Conservation (phyloP, 2,113 vertebrate species). For the Cephalopholis sonnerati region DNA sequence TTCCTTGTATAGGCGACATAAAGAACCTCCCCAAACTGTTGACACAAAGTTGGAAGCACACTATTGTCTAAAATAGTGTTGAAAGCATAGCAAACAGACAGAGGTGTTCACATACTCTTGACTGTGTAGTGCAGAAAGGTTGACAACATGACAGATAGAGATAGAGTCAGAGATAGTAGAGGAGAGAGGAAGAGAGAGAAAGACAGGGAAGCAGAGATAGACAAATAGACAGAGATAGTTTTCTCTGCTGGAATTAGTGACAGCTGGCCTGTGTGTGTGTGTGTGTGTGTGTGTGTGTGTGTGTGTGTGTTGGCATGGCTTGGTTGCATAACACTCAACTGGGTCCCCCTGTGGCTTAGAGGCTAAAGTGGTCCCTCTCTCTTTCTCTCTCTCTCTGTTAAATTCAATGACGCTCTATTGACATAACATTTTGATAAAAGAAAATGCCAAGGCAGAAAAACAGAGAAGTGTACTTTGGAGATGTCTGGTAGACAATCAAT, state of each 20-base stretch:
- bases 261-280: slow-evolving; percentile 55
- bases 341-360: slow-evolving; percentile 61
- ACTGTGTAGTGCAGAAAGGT: neutral
- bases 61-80: neutral
- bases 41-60: too few relatives aligned
- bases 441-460: neutral
- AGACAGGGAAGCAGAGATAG: slow-evolving; percentile 46
- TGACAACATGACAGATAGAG: slow-evolving; percentile 12
- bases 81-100: neutral
- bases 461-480: neutral
- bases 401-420: slow-evolving; percentile 30
- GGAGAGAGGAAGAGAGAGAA: slow-evolving; percentile 17
- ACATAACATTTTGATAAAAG: neutral
- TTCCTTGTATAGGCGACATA: too few relatives aligned
- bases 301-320: slow-evolving; percentile 35
- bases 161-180: slow-evolving; percentile 16
- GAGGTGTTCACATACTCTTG: slow-evolving; percentile 15
- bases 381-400: slow-evolving; percentile 11
- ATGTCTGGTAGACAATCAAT: neutral
- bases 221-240: slow-evolving; percentile 58
- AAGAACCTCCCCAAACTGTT: too few relatives aligned
- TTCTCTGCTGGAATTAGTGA: slow-evolving; percentile 73
- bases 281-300: slow-evolving; percentile 25
- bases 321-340: slow-evolving; percentile 73
- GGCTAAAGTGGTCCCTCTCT: slow-evolving; percentile 55